Base-by-base conservation (phyloP, 2,888 invertebrate genomes). In the Periphyllus acericola region DNA sequence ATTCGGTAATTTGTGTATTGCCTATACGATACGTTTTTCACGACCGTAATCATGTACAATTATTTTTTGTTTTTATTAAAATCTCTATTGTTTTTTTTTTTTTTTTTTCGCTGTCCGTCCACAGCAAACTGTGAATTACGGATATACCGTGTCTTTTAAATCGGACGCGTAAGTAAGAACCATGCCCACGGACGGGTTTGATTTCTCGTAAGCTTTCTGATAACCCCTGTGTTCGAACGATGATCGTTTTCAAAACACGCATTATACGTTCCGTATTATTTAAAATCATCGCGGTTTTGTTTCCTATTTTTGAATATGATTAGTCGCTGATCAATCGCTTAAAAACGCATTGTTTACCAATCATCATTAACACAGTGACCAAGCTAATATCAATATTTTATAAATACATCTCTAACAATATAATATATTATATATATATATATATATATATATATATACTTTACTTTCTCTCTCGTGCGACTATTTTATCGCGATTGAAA, bases 291-390 rank as follows among this genome's bases (percentile, higher is more conserved):
- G 46, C 46, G 14, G 60, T 80, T 80, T 60, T 11, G 25, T 71
- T 36, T 17, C 21, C n/a, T 34, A 36, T 60, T 80, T 29, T 71
- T 60, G n/a, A 68, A 60, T 80, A n/a, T n/a, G 17, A 60, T 34
- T n/a, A n/a, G n/a, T n/a, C n/a, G n/a, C 60, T 17, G 36, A 80
- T 80, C 66, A 60, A 80, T 66, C 36, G 60, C 17, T 34, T 60
- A n/a, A 60, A 60, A 79, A 60, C n/a, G 66, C 25, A 66, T 80
- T 80, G 80, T 60, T 80, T 66, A 36, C n/a, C 36, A 36, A 36
- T 80, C 60, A n/a, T 36, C 36, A n/a, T 66, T 66, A 11, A 36
- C 36, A 36, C 60, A n/a, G n/a, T 80, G 80, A 80, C 60, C 25
- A 66, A 36, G 71, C 71, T n/a, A 66, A n/a, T 66, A n/a, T n/a